Percentiles rank a stretch among this genome's conserved stretches.
Conservation (phyloP, 2,888 invertebrate genomes). For the Branchipolynoe longqiensis region DNA sequence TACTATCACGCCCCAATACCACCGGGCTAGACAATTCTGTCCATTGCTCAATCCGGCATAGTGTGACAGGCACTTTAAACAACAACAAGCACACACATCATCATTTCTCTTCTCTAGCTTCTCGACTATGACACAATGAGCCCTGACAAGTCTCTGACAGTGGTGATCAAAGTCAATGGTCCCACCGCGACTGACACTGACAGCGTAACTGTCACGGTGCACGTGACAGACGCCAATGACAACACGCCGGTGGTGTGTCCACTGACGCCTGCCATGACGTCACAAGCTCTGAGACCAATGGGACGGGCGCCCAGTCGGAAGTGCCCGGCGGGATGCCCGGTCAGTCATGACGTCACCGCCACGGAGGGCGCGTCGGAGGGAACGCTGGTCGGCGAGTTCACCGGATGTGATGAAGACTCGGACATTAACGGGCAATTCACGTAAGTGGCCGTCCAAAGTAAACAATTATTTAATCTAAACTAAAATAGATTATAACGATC, state of each 20-base stretch:
- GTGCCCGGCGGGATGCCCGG: background rate
- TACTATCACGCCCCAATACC: no score
- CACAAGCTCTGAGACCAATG: background rate
- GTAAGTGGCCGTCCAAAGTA: background rate
- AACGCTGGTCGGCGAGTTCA: background rate
- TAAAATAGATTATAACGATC: no score
- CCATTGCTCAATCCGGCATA: no score
- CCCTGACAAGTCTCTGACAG: slow-evolving; percentile 49
- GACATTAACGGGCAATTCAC: slow-evolving; percentile 13
- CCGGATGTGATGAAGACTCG: background rate
- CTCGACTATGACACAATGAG: slow-evolving; percentile 65
- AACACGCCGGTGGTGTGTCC: slow-evolving; percentile 92
- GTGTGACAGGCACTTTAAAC: no score
- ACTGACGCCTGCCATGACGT: slow-evolving; percentile 58
- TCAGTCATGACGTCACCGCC: background rate
- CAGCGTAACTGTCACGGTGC: slow-evolving; percentile 58
- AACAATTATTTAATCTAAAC: no score
- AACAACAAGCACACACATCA: no score
- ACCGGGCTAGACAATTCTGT: no score
- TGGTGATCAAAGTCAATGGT: slow-evolving; percentile 63
- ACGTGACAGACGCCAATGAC: slow-evolving; percentile 95
- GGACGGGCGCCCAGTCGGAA: background rate
- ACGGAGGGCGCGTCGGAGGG: background rate
- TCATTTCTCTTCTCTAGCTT: slow-evolving; percentile 53
- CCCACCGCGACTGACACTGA: slow-evolving; percentile 32